Base-by-base conservation (phyloP, 23 tunicate genomes). In the Trididemnum nubilum region DNA sequence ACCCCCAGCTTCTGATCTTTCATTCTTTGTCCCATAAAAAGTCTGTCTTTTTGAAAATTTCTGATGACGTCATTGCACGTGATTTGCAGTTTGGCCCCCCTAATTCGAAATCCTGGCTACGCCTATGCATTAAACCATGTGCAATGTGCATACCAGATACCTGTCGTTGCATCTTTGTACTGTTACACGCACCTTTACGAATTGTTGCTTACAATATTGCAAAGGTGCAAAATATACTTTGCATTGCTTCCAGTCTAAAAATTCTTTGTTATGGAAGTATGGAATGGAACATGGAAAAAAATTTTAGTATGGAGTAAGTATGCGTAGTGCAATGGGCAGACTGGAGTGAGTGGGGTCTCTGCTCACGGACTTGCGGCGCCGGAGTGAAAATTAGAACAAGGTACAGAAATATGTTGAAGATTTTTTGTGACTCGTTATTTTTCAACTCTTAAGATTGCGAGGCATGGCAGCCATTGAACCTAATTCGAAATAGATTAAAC, bases 311-410 rank as follows among this genome's bases (percentile, higher is more conserved):
- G 82, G 82, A 2, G 88, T 82, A 7, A 66, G 0, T 28, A 23
- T 85, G 82, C 36, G 66, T 65, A 12, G 32, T 36, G 9, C 65
- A 30, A 7, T 86, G 90, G 90, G 15, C 12, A 32, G 29, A 59
- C 9, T 86, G 90, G 90, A 51, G 29, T 5, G 0, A n/a, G 0
- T 86, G 84, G 84, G 58, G 39, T 30, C 32, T 34, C 7, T 86
- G 90, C 85, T 49, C 35, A 26, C 51, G 0, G 29, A 2, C 76
- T 21, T 81, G 83, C 37, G 86, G 72, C 0, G 29, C 35, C 2
- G 85, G 83, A 26, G 34, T 23, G 0, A 54, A 59, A 54, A 58
- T 60, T 60, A 57, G 87, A 73, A 24, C 34, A 24, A 83, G 87
- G 87, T 83, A 39, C 23, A 19, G 18, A 73, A 7, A 70, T 19